Percentiles rank a stretch among this genome's conserved stretches.
These are phyloP conservation scores for Phyllotreta striolata DNA, from an alignment of 2,888 invertebrate species.

Conservation along the genomic window DNA sequence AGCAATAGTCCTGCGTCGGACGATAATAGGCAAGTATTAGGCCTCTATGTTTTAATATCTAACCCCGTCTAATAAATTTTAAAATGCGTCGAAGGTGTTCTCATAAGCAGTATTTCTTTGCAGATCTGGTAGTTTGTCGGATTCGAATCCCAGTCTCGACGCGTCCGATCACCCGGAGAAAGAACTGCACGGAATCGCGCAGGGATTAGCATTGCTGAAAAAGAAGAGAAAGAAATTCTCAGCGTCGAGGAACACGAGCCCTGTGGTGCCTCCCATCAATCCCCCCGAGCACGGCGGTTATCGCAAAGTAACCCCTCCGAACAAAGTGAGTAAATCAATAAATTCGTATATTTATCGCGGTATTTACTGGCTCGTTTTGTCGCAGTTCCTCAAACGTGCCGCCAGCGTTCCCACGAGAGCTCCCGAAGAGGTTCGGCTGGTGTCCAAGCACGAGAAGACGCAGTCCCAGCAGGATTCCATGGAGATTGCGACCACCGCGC, in stretches of 20 bases:
- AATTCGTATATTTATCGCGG: neutral
- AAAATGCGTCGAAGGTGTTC: neutral
- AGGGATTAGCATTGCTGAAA: slow-evolving; percentile 77
- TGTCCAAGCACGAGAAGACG: slow-evolving; percentile 66
- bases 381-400: slow-evolving; percentile 71
- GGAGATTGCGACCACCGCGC: slow-evolving; percentile 54
- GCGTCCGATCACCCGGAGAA: slow-evolving; percentile 48
- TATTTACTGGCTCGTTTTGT: too few species aligned
- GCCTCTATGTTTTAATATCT: neutral
- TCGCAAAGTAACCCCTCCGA: slow-evolving; percentile 37
- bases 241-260: slow-evolving; percentile 75
- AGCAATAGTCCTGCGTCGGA: slow-evolving; percentile 69
- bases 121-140: slow-evolving; percentile 73
- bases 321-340: slow-evolving; percentile 38
- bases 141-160: slow-evolving; percentile 74
- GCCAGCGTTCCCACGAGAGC: slow-evolving; percentile 73
- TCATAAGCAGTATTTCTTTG: slow-evolving; percentile 17
- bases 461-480: slow-evolving; percentile 71
- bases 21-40: slow-evolving; percentile 63
- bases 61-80: neutral
- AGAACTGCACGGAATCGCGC: slow-evolving; percentile 60
- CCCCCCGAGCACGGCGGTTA: slow-evolving; percentile 52
- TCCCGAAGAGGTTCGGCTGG: slow-evolving; percentile 60
- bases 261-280: slow-evolving; percentile 63
- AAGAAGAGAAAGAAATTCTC: slow-evolving; percentile 86